These are phyloP conservation scores for Papilio dardanus DNA, from an alignment of 1,140 invertebrate genomes.

Conservation along the genomic window DNA sequence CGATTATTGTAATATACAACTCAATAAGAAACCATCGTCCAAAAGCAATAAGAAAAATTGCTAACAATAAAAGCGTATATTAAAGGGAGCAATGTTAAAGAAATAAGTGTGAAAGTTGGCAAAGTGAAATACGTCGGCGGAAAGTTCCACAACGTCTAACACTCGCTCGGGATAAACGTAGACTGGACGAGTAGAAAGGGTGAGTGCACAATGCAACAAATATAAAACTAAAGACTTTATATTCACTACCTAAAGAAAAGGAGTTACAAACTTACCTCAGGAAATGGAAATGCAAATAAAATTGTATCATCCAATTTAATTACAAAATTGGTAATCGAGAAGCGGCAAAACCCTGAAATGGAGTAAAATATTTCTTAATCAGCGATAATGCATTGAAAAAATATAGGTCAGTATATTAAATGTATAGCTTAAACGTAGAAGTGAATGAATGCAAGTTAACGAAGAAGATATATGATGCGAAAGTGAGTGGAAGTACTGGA, in stretches of 20 bases:
- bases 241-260: neutral
- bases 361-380: no score
- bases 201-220: conserved; percentile 4
- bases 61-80: conserved; percentile 5
- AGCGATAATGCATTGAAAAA: no score
- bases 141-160: conserved; percentile 15
- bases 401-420: no score
- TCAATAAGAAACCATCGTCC: neutral
- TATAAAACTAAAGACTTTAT: neutral
- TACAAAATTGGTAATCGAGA: no score
- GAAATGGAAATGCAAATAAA: no score
- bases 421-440: no score
- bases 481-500: no score
- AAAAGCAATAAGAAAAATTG: conserved; percentile 10
- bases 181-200: neutral
- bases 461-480: no score
- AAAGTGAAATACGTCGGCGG: conserved; percentile 17
- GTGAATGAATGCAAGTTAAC: no score
- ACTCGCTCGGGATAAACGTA: neutral
- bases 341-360: no score
- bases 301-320: no score
- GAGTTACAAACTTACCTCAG: neutral
- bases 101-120: conserved; percentile 9
- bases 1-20: neutral
- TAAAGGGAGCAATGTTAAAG: conserved; percentile 15